Conservation (phyloP, 2,888 invertebrate genomes). For the Plebejus anna region DNA sequence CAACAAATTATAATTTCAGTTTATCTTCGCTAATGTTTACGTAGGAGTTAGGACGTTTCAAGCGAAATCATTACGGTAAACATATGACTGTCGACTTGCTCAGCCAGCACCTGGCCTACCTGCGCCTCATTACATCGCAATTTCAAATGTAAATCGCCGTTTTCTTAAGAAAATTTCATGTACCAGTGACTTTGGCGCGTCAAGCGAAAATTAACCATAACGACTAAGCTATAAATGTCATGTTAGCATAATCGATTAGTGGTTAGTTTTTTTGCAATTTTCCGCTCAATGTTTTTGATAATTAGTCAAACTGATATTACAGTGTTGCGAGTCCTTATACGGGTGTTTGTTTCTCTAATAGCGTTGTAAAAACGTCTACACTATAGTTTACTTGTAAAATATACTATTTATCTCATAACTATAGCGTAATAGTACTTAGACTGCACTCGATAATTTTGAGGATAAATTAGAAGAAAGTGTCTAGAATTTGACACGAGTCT, state of each 20-base stretch:
- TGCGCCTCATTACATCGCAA: constrained; percentile 41
- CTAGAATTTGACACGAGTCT: no score
- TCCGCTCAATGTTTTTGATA: constrained; percentile 11
- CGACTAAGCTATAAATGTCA: neutral
- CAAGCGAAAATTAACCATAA: neutral
- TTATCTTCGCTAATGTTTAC: neutral
- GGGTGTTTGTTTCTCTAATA: neutral
- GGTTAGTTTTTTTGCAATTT: constrained; percentile 1
- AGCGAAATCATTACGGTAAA: neutral
- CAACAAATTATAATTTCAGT: neutral
- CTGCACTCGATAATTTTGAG: no score
- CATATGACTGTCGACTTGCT: neutral
- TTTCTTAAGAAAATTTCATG: constrained; percentile 29
- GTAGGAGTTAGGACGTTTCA: neutral
- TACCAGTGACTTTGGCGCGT: constrained; percentile 18
- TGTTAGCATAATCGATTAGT: neutral
- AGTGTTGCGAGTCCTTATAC: neutral
- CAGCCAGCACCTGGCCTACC: constrained; percentile 35
- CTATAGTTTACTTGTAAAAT: no score
- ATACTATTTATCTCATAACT: no score
- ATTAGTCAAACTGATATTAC: constrained; percentile 20
- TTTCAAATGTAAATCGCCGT: constrained; percentile 40
- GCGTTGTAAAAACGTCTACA: neutral
- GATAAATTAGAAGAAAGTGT: no score
- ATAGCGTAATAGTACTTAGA: no score